Evolutionary conservation across 1,140 invertebrate species (phyloP).

Genomic region (Holcopasites calliopsidis): DNA sequence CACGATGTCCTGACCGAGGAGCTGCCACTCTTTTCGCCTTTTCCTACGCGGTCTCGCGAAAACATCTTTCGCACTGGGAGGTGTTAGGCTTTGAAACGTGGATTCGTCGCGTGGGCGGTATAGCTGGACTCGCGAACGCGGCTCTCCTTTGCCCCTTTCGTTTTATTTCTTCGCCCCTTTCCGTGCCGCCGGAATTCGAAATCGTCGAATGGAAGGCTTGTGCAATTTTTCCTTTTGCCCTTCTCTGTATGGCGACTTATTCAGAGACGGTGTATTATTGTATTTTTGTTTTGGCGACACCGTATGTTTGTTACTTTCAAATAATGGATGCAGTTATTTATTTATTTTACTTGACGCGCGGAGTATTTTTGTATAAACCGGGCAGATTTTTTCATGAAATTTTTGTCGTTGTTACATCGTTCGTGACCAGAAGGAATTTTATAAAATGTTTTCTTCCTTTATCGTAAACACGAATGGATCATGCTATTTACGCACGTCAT

Average conservation of each 20-base stretch:
- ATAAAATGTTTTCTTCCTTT: too few species aligned
- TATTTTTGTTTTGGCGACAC: too few species aligned
- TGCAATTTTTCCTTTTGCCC: neutral
- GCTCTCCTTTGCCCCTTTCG: neutral
- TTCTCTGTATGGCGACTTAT: too few species aligned
- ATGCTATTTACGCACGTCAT: neutral
- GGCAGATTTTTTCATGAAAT: too few species aligned
- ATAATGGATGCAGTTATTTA: too few species aligned
- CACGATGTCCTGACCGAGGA: slow-evolving; percentile 10
- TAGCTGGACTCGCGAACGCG: neutral
- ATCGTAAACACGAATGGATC: neutral
- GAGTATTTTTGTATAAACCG: too few species aligned
- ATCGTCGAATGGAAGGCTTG: neutral
- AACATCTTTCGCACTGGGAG: slow-evolving; percentile 12
- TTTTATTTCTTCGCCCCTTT: neutral
- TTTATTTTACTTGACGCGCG: too few species aligned
- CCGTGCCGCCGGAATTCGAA: too few species aligned
- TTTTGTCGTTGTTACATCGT: too few species aligned
- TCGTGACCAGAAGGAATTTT: too few species aligned
- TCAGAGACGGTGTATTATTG: too few species aligned
- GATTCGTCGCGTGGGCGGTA: neutral
- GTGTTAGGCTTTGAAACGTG: slow-evolving; percentile 1
- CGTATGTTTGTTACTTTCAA: too few species aligned
- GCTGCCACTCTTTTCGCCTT: neutral
- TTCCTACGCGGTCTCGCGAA: neutral